Evolutionary conservation across 1,140 invertebrate genomes (phyloP).

Genomic region (Drosophila subpulchrella): DNA sequence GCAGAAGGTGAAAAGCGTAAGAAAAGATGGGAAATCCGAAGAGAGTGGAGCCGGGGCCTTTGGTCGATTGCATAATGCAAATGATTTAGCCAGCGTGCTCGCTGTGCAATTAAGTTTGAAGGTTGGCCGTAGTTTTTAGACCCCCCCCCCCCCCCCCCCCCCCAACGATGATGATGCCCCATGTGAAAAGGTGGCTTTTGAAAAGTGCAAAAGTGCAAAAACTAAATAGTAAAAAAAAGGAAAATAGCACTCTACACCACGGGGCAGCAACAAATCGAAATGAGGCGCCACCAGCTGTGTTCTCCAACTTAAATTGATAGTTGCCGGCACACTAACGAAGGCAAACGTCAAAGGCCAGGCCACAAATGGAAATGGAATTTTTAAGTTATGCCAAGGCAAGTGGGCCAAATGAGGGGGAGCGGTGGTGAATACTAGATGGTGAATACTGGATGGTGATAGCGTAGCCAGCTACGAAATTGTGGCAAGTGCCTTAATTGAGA

Average conservation of each 20-base stretch:
- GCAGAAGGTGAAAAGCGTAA: conserved; percentile 75
- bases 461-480: conserved; percentile 51
- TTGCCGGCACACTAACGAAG: conserved; percentile 69
- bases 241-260: conserved; percentile 26
- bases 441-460: background rate
- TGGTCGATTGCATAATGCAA: conserved; percentile 70
- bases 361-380: conserved; percentile 80
- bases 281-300: conserved; percentile 58
- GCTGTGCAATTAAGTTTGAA: conserved; percentile 78
- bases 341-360: conserved; percentile 68
- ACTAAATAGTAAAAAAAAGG: background rate
- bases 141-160: background rate
- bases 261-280: conserved; percentile 67
- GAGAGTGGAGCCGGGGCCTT: conserved; percentile 10
- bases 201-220: conserved; percentile 41
- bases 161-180: background rate
- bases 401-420: conserved; percentile 22
- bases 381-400: conserved; percentile 78
- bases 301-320: conserved; percentile 80
- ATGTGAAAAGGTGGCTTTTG: conserved; percentile 56
- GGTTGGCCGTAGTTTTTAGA: conserved; percentile 53
- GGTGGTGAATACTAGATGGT: background rate
- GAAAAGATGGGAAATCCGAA: conserved; percentile 35
- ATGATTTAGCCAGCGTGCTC: conserved; percentile 64
- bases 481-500: conserved; percentile 81